Base-by-base conservation (phyloP, 2,797 vertebrate species). In the Scarus forsteni region DNA sequence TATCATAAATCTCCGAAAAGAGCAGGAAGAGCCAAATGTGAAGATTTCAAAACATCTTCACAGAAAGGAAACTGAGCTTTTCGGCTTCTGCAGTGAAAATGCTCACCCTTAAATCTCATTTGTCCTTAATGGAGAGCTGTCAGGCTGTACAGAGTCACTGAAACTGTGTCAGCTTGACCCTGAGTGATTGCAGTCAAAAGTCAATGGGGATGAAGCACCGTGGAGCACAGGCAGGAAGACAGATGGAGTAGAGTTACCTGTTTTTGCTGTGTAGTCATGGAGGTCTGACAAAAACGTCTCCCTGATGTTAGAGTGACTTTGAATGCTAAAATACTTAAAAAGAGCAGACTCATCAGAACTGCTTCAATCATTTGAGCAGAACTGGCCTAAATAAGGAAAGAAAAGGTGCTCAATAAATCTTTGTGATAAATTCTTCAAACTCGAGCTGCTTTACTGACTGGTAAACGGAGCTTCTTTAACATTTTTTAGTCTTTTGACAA, bases 1-100 rank as follows among this genome's bases (percentile, higher is more conserved):
- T 75, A 90, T 88, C 90, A 95, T 92, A 89, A 83, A 83, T 92
- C 91, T 94, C 94, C 87, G 91, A 92, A 93, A 84, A 72, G 66
- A 73, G 49, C 63, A 59, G 40, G 55, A 88, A 90, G 88, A 92
- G 91, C 90, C 87, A 90, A 93, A 80, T 87, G 85, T 76, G 90
- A 94, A 91, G 79, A 87, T 81, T 90, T 90, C 68, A 60, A 80
- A 83, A 89, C 75, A 85, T 70, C 84, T 88, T 60, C 77, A 91
- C 80, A 63, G 48, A 76, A 75, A 76, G 69, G 85, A 88, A 81
- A 38, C 56, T 62, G 70, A 18, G 61, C 89, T 76, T 80, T 73
- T 74, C 48, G 61, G 67, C 75, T 82, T 59, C 51, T 52, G 14
- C 13, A 60, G 57, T 19, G 46, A 80, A 73, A 77, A 71, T 40